These are phyloP conservation scores for Heliconius hewitsoni DNA, from an alignment of 1,140 invertebrate genomes.

Conservation along the genomic window DNA sequence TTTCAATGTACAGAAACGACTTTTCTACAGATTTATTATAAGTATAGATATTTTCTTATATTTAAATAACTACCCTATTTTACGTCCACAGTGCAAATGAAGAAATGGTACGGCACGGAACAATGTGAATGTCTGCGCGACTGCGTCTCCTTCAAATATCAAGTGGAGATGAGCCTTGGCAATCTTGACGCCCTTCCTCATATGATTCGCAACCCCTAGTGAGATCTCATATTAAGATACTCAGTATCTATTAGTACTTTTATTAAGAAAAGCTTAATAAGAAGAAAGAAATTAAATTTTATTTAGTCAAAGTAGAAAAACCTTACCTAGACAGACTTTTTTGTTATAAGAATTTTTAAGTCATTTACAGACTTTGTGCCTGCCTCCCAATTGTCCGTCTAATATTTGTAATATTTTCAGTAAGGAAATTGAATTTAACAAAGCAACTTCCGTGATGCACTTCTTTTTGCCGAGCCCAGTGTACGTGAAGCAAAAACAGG, in stretches of 20 bases:
- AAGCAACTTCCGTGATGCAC: slow-evolving; percentile 55
- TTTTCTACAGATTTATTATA: too few relatives aligned
- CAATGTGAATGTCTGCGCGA: slow-evolving; percentile 54
- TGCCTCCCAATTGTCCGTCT: background rate
- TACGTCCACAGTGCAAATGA: slow-evolving; percentile 40
- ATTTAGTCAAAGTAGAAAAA: too few relatives aligned
- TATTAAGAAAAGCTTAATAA: background rate
- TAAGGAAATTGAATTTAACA: slow-evolving; percentile 45
- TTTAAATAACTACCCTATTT: too few relatives aligned
- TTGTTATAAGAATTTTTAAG: background rate
- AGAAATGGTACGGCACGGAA: slow-evolving; percentile 22
- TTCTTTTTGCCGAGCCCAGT: slow-evolving; percentile 51
- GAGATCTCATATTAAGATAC: background rate
- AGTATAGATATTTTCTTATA: too few relatives aligned
- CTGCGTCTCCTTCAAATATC: slow-evolving; percentile 55
- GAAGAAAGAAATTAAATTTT: too few relatives aligned
- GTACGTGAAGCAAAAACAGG: slow-evolving; percentile 65
- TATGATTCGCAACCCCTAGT: slow-evolving; percentile 50
- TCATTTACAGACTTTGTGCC: background rate
- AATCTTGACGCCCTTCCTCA: slow-evolving; percentile 54
- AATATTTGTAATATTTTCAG: slow-evolving; percentile 39
- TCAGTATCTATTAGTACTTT: background rate
- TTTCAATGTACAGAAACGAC: too few relatives aligned
- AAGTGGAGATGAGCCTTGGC: slow-evolving; percentile 46
- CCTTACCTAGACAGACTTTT: too few relatives aligned